Evolutionary conservation across 2,113 vertebrate genomes (phyloP).

Genomic region (Phyllostomus hastatus): DNA sequence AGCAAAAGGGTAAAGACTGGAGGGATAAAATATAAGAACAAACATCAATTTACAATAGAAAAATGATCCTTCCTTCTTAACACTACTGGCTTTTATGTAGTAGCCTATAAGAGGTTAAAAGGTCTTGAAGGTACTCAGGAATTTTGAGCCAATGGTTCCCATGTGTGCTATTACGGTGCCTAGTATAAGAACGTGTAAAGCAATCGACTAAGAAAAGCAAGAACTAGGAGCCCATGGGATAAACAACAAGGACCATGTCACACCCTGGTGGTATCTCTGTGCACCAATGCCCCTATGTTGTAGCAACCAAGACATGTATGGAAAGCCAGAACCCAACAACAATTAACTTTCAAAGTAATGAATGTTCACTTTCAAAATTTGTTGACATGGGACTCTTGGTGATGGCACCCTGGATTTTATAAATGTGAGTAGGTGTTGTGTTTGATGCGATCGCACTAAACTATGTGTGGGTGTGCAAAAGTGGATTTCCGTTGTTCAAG

Average conservation of each 20-base stretch:
- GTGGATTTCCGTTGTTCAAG: not conserved
- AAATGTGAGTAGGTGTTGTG: not conserved
- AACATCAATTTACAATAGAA: not conserved
- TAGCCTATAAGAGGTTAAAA: not conserved
- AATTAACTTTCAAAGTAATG: conserved; percentile 13
- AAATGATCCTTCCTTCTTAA: not conserved
- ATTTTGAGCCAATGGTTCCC: not conserved
- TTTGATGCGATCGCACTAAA: not conserved
- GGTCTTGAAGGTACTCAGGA: not conserved
- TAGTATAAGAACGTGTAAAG: not conserved
- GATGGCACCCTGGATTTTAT: not conserved
- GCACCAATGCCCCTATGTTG: not conserved
- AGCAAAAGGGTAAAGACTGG: not conserved
- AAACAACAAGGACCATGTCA: not conserved
- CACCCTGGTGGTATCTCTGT: not conserved
- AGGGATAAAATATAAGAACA: not conserved
- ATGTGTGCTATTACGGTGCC: not conserved
- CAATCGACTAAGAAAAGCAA: not conserved
- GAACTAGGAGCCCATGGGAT: not conserved
- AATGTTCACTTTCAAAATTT: not conserved
- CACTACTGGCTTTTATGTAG: not conserved
- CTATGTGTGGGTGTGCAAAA: not conserved
- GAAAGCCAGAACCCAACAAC: not conserved
- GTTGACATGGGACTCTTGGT: not conserved
- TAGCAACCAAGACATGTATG: not conserved